Percentiles rank a stretch among this genome's conserved stretches.
These are phyloP conservation scores for Nothura maculosa DNA, from an alignment of 2,797 vertebrate genomes.

Conservation along the genomic window DNA sequence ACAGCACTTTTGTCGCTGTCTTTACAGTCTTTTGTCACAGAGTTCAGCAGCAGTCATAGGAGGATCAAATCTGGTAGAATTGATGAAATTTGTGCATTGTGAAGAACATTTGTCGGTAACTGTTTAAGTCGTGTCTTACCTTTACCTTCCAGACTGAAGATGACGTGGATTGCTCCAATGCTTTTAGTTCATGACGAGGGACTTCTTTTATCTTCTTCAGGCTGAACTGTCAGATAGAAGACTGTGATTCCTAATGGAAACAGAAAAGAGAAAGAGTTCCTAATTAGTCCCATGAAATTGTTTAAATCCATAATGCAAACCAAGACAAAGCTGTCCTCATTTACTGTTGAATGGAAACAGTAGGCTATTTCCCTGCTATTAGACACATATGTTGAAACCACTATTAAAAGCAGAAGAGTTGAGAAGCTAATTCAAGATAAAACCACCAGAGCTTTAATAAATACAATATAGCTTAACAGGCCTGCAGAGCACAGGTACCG, in stretches of 20 bases:
- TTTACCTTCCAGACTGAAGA: not conserved
- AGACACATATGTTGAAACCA: not conserved
- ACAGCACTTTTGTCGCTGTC: not conserved
- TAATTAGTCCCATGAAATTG: not conserved
- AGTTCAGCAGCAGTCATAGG: accelerated
- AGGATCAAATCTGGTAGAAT: not conserved
- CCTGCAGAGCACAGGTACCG: not conserved
- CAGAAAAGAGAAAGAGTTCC: not conserved
- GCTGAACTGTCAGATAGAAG: not conserved
- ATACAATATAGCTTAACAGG: accelerated
- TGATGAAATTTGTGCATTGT: not conserved
- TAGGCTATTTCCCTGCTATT: not conserved
- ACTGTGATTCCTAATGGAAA: not conserved
- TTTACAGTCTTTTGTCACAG: not conserved
- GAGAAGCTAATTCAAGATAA: not conserved
- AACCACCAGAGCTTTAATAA: not conserved
- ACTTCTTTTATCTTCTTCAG: not conserved
- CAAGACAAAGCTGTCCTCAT: not conserved
- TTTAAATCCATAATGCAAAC: not conserved
- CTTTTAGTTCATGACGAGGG: accelerated
- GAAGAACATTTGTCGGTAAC: not conserved
- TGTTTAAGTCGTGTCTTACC: accelerated
- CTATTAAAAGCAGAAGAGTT: not conserved
- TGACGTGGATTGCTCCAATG: accelerated
- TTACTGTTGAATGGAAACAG: not conserved